A percentile compares a stretch with the other conserved stretches of the same genome.
Conservation (phyloP, 2,888 invertebrate species). For the Acleris emargana region DNA sequence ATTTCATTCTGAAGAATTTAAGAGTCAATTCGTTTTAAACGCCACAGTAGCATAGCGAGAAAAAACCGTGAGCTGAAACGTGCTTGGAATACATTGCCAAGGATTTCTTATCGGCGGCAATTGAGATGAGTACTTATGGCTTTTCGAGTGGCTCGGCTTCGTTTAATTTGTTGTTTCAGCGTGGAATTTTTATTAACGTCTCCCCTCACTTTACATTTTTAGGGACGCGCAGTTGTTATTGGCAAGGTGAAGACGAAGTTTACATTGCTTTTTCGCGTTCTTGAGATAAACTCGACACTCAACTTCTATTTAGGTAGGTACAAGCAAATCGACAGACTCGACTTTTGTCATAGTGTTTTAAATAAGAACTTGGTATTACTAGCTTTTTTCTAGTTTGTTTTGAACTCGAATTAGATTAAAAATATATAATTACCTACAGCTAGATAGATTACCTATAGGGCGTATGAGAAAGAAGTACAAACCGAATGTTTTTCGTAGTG, state of each 20-base stretch:
- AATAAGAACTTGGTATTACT: not conserved
- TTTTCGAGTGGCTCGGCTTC: constrained; percentile 83
- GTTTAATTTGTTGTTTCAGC: constrained; percentile 84
- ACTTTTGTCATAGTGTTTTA: not conserved
- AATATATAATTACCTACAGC: no score
- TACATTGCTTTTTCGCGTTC: constrained; percentile 50
- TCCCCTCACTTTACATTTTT: constrained; percentile 78
- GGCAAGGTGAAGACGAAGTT: constrained; percentile 64
- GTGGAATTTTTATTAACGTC: constrained; percentile 83
- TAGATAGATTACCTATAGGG: no score
- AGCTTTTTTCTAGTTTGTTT: no score
- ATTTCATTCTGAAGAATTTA: constrained; percentile 83
- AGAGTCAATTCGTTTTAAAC: constrained; percentile 83
- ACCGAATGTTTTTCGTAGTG: no score
- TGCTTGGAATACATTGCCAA: constrained; percentile 80
- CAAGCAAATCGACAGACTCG: constrained; percentile 8
- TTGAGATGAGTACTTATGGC: constrained; percentile 84
- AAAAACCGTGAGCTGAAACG: constrained; percentile 82
- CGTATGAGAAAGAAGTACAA: no score
- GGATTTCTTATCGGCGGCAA: constrained; percentile 83
- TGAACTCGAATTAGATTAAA: no score
- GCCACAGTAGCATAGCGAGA: constrained; percentile 77
- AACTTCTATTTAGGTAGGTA: not conserved
- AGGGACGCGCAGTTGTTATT: constrained; percentile 59
- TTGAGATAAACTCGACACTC: constrained; percentile 25